Base-by-base conservation (phyloP, 2,113 vertebrate genomes). In the Ahaetulla prasina region DNA sequence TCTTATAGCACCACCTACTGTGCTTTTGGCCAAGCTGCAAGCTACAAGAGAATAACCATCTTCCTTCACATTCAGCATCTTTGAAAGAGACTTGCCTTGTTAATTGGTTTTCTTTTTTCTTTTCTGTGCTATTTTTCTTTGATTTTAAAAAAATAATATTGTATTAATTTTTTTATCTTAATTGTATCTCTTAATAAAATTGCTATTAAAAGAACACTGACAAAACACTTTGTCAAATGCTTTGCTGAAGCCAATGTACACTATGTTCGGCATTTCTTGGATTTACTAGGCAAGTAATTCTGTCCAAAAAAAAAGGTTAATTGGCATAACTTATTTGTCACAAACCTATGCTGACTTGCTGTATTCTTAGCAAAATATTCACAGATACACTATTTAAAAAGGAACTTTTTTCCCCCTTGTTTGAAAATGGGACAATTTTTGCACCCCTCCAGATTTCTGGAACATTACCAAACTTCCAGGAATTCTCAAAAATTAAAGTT, bases 1-100 rank as follows among this genome's bases (percentile, higher is more conserved):
- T 85, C 53, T 63, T 90, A 60, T 35, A 92, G 88, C 92, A 90
- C 92, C 92, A 92, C 52, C 92, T 92, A 85, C 54, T 86, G 92
- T 52, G 43, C 12, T 63, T 49, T n/a, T 85, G 45, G 30, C 55
- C 50, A 86, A 23, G 52, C 25, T 86, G 35, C 88, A 90, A 57
- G 25, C 30, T 68, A 35, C 63, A 68, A n/a, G 63, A 68, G 27
- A 68, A 68, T 68, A n/a, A 10, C 3, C 60, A n/a, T 63, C 14
- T 68, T 68, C 63, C 63, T 68, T 16, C 30, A 35, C 30, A 35
- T 68, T 68, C 63, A 68, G 30, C 30, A 68, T 35, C 63, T 68
- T 35, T 35, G 63, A 68, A 68, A 35, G 30, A 35, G 0, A 68
- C 30, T 68, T 63, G 11, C 30, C 14, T 35, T 63, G 27, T 11